Conservation (phyloP, 2,888 invertebrate genomes). For the Spialia ferax region DNA sequence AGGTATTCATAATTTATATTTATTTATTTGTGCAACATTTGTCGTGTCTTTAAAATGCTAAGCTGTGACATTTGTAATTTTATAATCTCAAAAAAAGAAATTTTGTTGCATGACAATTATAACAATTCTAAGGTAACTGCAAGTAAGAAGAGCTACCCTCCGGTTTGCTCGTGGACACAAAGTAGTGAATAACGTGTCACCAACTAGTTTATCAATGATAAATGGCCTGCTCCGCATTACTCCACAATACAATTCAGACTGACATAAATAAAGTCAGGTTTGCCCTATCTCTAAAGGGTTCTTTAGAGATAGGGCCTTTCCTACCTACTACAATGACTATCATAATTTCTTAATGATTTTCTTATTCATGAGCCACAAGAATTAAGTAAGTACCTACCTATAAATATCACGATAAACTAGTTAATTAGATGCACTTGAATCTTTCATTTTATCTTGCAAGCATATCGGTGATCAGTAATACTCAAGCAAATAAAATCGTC, state of each 20-base stretch:
- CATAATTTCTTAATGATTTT: not conserved
- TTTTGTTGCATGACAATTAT: not conserved
- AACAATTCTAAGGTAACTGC: not conserved
- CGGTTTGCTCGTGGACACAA: conserved; percentile 37
- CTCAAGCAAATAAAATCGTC: conserved; percentile 44
- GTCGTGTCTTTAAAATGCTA: no score
- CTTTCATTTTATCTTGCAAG: not conserved
- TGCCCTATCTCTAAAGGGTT: not conserved
- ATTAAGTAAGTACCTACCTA: no score
- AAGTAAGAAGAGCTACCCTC: conserved; percentile 10
- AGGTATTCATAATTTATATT: no score
- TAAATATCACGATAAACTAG: not conserved
- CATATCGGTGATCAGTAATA: not conserved
- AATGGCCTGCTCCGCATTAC: conserved; percentile 53
- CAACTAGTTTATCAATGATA: conserved; percentile 75
- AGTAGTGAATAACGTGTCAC: conserved; percentile 67
- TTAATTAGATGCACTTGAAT: not conserved
- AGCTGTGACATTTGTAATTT: no score
- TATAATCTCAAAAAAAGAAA: not conserved
- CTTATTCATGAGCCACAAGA: not conserved
- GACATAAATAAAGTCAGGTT: conserved; percentile 12
- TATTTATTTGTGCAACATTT: no score
- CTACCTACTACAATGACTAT: not conserved
- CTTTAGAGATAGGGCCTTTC: no score
- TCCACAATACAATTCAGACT: conserved; percentile 41